Evolutionary conservation across 2,888 invertebrate species (phyloP), one percentile per base, ranked within the genome.

Genomic region (Xestia rhomboidea): DNA sequence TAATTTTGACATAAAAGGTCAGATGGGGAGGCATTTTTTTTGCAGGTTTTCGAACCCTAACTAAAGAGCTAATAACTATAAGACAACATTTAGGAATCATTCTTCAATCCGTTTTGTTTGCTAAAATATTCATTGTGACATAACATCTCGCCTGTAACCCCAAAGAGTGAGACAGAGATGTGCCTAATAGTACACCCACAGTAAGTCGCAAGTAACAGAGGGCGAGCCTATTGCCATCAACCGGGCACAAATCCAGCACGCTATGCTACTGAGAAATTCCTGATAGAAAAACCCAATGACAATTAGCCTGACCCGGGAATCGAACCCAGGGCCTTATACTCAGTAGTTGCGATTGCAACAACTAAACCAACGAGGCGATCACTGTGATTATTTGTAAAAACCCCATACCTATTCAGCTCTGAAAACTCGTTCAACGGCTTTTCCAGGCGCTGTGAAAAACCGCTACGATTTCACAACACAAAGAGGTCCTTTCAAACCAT

Each of bases 1-100:
- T 81, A 75, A 79, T 62, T 63, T 74, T 68, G 34, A 68, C 51
- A 13, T 21, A 44, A 30, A 51, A 30, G 51, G 57, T 66, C 41
- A 64, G 3, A 76, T 44, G 2, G 74, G 15, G 27, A 13, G 1
- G 5, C 8, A 18, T 18, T 21, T 7, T 30, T 49, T 60, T 74
- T 30, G 30, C 46, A 13, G 8, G 13, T 10, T 64, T 4, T 51
- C 24, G 24, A 24, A 11, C 24, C 41, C 1, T 77, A 30, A 66
- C 24, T 38, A 44, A 3, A 21, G 5, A 63, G 4, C 1, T 41
- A 21, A 30, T 11, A 1, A 44, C 6, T 34, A 44, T 11, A 1
- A 24, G 18, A 44, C n/a, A 27, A 10, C 3, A 18, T 69, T 63
- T 34, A 34, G 11, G 2, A 21, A 69, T 51, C n/a, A 51, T 57